Evolutionary conservation across 2,888 invertebrate species (phyloP), one percentile per base, ranked within the genome.

Genomic region (Scaptomyza caliginosa): DNA sequence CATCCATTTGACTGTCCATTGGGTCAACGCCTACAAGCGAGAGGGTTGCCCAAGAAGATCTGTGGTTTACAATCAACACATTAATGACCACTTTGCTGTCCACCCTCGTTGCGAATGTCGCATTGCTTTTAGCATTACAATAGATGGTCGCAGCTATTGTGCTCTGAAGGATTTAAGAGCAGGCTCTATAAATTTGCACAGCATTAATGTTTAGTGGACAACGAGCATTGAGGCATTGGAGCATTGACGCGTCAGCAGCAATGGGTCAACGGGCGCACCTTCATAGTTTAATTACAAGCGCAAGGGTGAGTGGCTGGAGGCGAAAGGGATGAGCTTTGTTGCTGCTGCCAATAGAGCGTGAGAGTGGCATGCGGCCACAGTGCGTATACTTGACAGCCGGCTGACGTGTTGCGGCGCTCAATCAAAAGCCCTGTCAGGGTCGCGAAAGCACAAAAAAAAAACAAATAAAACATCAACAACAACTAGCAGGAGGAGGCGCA

Each of bases 1-100:
- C 82, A 85, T 86, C 86, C 74, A 87, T 85, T 85, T 75, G 82
- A 73, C 57, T 77, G 86, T 71, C 63, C 82, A 59, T 7, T 58
- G 63, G 59, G 56, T 60, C 58, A 54, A 49, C 80, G 74, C 64
- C 70, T 66, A 69, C 71, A 45, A 42, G 13, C 57, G 16, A 6
- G 76, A 56, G 71, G 69, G 67, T 19, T 24, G 49, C 13, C 21
- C 7, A 3, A 26, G 8, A 23, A 23, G 10, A 59, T 48, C 6
- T 24, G 7, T 0, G 0, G 3, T 19, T 6, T n/a, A n/a, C n/a
- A n/a, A n/a, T n/a, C n/a, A n/a, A n/a, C n/a, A n/a, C n/a, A n/a
- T n/a, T n/a, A n/a, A n/a, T n/a, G n/a, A n/a, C n/a, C n/a, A n/a
- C n/a, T n/a, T n/a, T n/a, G n/a, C n/a, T n/a, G n/a, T n/a, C 38